Evolutionary conservation across 37 sponge, comb jelly and placozoan genomes (phyloP).

Genomic region (Eunapius fragilis): DNA sequence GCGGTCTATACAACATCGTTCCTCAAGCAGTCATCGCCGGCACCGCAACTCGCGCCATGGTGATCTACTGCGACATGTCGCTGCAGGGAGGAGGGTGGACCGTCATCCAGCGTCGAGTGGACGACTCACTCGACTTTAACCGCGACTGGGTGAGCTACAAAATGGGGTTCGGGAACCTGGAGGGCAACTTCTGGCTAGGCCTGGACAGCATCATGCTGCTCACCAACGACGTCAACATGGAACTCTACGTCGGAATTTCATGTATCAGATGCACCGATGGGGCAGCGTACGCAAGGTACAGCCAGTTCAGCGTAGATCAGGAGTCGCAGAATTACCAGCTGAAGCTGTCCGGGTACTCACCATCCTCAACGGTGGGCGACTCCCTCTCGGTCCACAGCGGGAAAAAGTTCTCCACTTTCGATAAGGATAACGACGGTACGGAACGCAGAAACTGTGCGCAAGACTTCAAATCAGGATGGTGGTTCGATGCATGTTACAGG

Average conservation of each 20-base stretch:
- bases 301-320: conserved; percentile 29
- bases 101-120: conserved; percentile 48
- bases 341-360: conserved; percentile 8
- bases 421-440: conserved; percentile 35
- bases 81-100: conserved; percentile 65
- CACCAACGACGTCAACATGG: conserved; percentile 29
- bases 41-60: conserved; percentile 32
- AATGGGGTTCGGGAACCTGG: conserved; percentile 61
- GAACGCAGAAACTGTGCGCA: conserved; percentile 12
- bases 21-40: not conserved
- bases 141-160: conserved; percentile 33
- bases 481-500: conserved; percentile 53
- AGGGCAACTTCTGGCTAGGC: conserved; percentile 74
- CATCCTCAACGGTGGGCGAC: conserved; percentile 11
- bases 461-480: conserved; percentile 31
- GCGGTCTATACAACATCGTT: conserved; percentile 45
- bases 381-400: conserved; percentile 31
- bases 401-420: conserved; percentile 47
- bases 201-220: conserved; percentile 58
- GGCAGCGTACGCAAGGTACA: conserved; percentile 5
- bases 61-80: conserved; percentile 68
- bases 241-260: conserved; percentile 43
- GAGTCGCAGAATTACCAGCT: conserved; percentile 35
- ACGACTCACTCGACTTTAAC: conserved; percentile 32
- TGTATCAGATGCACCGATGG: not conserved